phyloP scores from a whole-genome alignment of 35 echinoderm and acorn worm genomes.

The Apostichopus californicus region DNA sequence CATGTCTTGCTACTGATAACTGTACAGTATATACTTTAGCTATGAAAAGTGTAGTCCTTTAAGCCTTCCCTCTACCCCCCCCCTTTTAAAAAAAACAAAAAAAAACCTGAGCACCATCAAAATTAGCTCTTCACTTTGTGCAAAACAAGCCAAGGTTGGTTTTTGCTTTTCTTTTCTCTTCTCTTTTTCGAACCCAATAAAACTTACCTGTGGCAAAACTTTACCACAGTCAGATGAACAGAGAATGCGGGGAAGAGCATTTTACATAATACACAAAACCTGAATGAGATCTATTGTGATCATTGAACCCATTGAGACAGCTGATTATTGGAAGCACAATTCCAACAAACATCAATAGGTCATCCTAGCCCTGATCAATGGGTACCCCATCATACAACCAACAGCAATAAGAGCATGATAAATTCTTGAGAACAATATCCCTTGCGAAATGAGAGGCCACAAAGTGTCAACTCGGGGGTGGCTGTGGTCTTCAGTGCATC shows the following conservation, averaged over 20 bases:
- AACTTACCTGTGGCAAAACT: conserved; percentile 28
- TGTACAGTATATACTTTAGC: too few relatives aligned
- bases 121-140: conserved; percentile 1
- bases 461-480: conserved; percentile 31
- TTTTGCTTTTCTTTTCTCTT: not conserved
- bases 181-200: not conserved
- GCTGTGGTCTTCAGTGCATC: conserved; percentile 12
- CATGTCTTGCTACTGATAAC: too few relatives aligned
- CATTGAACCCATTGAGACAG: not conserved
- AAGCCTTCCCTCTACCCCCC: too few relatives aligned
- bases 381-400: conserved; percentile 6
- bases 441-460: conserved; percentile 26
- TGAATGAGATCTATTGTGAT: conserved; percentile 16
- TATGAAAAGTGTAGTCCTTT: too few relatives aligned
- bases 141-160: conserved; percentile 35
- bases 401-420: not conserved
- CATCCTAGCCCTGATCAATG: conserved; percentile 14
- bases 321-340: not conserved
- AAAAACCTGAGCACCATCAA: not conserved
- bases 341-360: conserved; percentile 17
- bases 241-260: not conserved
- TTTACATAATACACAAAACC: conserved; percentile 36
- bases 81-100: too few relatives aligned
- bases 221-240: not conserved
- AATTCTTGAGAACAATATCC: conserved; percentile 45